Conservation (phyloP, 2,113 vertebrate species). For the Aramus guarauna region DNA sequence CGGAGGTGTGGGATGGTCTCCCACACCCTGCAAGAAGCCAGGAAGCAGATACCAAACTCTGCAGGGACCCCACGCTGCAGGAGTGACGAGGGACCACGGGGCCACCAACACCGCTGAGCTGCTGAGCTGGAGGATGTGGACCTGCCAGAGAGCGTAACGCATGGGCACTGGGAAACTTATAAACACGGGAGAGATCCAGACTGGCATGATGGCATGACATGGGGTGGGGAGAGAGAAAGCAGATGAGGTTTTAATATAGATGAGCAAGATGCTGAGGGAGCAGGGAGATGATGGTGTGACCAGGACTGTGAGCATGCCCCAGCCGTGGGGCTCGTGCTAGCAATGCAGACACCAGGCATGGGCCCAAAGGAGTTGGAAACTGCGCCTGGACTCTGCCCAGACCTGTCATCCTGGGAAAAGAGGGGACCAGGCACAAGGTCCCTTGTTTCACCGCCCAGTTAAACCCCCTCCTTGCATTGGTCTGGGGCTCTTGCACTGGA, state of each 20-base stretch:
- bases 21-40: neutral
- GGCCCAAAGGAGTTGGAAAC: neutral
- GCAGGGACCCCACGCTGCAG: neutral
- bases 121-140: neutral
- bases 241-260: neutral
- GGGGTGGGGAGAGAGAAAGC: neutral
- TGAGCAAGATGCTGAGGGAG: neutral
- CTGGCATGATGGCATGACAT: neutral
- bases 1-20: neutral
- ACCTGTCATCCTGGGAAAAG: neutral
- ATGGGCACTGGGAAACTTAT: neutral
- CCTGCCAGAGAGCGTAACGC: accelerated
- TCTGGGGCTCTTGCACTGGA: neutral
- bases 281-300: neutral
- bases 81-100: neutral
- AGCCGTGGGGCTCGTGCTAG: neutral
- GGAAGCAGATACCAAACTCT: neutral
- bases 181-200: neutral
- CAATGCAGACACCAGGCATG: neutral
- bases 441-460: neutral
- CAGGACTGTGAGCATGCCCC: neutral
- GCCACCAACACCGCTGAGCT: neutral
- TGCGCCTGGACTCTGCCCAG: neutral
- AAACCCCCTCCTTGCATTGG: neutral
- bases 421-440: neutral